Evolutionary conservation across 2,888 invertebrate genomes (phyloP).

Genomic region (Cremastobaeus sp.): DNA sequence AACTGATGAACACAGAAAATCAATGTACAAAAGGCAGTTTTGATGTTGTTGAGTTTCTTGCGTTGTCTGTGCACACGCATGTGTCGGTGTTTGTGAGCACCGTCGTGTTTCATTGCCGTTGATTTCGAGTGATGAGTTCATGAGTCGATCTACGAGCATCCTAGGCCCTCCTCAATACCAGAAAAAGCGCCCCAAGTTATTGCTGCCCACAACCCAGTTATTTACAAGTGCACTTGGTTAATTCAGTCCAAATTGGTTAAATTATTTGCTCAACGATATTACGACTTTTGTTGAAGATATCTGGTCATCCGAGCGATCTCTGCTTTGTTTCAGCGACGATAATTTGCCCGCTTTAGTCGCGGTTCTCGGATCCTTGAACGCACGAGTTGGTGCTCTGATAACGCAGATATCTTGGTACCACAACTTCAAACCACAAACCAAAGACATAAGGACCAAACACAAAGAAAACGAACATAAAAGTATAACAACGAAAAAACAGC

Average conservation of each 20-base stretch:
- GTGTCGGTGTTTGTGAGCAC: slow-evolving; percentile 30
- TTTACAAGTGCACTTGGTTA: slow-evolving; percentile 41
- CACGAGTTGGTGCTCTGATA: too few relatives aligned
- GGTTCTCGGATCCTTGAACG: too few relatives aligned
- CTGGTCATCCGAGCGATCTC: too few relatives aligned
- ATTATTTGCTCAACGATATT: too few relatives aligned
- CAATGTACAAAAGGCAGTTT: slow-evolving; percentile 29
- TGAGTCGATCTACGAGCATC: slow-evolving; percentile 72
- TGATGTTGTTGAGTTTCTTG: slow-evolving; percentile 16
- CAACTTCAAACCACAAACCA: slow-evolving; percentile 27
- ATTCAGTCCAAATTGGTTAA: too few relatives aligned
- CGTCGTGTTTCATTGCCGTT: slow-evolving; percentile 43
- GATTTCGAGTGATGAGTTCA: slow-evolving; percentile 25
- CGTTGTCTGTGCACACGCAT: slow-evolving; percentile 2
- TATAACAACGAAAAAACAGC: slow-evolving; percentile 24
- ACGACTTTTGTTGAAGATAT: too few relatives aligned
- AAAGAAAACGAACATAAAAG: slow-evolving; percentile 11
- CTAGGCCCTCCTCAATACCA: slow-evolving; percentile 67
- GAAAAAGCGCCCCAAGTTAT: slow-evolving; percentile 27
- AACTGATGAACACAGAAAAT: slow-evolving; percentile 37
- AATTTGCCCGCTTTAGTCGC: too few relatives aligned
- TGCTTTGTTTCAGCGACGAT: too few relatives aligned
- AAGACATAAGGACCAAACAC: slow-evolving; percentile 3
- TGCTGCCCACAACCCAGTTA: slow-evolving; percentile 33
- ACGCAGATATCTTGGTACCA: slow-evolving; percentile 7